Evolutionary conservation across 2,888 invertebrate genomes (phyloP), one percentile per base, ranked within the genome.

Genomic region (Drosophila phalerata): DNA sequence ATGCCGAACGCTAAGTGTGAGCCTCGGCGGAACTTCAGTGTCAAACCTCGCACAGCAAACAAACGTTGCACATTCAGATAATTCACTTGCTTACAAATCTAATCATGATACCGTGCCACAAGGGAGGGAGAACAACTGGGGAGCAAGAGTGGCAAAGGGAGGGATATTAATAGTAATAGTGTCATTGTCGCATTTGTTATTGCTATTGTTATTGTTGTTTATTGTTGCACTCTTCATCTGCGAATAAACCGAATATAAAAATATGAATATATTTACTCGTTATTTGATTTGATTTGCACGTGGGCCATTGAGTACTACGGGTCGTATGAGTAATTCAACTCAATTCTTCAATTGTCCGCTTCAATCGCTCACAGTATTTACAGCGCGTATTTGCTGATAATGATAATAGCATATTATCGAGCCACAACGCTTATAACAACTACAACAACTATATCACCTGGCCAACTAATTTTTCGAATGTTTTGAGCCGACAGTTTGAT

Each of bases 31-130:
- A 64, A 75, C 73, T 73, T 0, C 49, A 8, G 11, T 13, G 28
- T 5, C 73, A 2, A 5, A 77, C 66, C 88, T 74, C 77, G 81
- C 47, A 49, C n/a, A 34, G 3, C 42, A 19, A 11, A 19, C 17
- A 5, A 53, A 2, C 40, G 49, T 30, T 60, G 58, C 58, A 62
- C 19, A 62, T 34, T 65, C 67, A 51, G 30, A 61, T 85, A 85
- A 85, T 88, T 88, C 79, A 84, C 71, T 85, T 79, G 80, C 79
- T 60, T 72, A 76, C 81, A 81, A 85, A 81, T 83, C 82, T 81
- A 88, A 84, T 84, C 88, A 71, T 68, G 40, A 43, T 68, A 60
- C 28, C 17, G 37, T 1, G 38, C 45, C 19, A 43, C 38, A 38
- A 8, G 32, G 49, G 11, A 19, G 37, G 32, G 8, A 34, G 28